A percentile compares a stretch with the other conserved stretches of the same genome.
phyloP scores from a whole-genome alignment of 1,140 invertebrate species.

The Lamellibrachia luymesi region DNA sequence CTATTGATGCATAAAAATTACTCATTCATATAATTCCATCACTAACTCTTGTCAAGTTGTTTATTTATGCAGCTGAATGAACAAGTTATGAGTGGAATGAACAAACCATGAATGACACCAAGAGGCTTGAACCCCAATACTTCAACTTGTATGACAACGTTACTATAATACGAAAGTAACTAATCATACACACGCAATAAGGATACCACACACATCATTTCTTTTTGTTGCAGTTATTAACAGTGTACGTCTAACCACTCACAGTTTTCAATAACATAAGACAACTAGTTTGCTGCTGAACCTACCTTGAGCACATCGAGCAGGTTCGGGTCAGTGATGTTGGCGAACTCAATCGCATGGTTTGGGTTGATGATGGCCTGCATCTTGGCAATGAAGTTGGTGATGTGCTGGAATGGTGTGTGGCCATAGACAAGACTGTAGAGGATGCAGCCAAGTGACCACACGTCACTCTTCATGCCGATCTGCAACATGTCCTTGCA shows the following conservation, averaged over 20 bases:
- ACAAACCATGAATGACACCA: no score
- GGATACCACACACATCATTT: background rate
- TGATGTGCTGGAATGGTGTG: constrained; percentile 87
- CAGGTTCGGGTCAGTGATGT: background rate
- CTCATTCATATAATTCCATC: background rate
- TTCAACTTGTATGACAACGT: no score
- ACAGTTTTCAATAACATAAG: background rate
- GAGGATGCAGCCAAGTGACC: constrained; percentile 95
- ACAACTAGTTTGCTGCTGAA: constrained; percentile 69
- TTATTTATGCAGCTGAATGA: background rate
- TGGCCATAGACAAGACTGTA: constrained; percentile 88
- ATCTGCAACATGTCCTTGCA: constrained; percentile 65
- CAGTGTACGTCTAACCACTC: background rate
- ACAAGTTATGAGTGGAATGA: background rate
- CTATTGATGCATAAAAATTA: background rate
- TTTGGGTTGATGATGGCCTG: constrained; percentile 78
- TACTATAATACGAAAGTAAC: no score
- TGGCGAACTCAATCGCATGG: constrained; percentile 73
- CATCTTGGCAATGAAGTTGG: constrained; percentile 73
- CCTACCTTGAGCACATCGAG: constrained; percentile 60
- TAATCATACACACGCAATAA: constrained; percentile 12
- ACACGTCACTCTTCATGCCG: constrained; percentile 90
- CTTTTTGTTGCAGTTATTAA: background rate
- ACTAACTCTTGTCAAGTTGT: background rate
- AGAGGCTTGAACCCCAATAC: no score